Base-by-base conservation (phyloP, 2,888 invertebrate genomes). In the Melanotus villosus region DNA sequence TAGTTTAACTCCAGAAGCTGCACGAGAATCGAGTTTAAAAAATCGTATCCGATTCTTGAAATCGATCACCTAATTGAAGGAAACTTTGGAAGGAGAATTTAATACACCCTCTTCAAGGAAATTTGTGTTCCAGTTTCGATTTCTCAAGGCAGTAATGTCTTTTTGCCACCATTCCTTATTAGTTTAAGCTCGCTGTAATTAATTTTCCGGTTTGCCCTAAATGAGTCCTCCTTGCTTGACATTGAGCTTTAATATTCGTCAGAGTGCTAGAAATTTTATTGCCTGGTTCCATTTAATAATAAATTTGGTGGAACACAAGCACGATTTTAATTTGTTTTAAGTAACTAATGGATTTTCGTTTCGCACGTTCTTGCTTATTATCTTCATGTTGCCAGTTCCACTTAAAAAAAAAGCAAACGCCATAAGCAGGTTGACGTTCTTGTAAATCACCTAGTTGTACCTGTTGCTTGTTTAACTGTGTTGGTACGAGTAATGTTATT, bases 131-230 rank as follows among this genome's bases (percentile, higher is more conserved):
- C 47, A 47, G 5, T 47, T 26, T 47, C 19, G 21, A 21, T 21
- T 21, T 10, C 4, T 12, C 23, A 47, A 47, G 47, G 26, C 18
- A 47, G 19, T 47, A 47, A 47, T 26, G 23, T 47, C 23, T 26
- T 47, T 19, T 47, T 23, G 23, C 23, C 47, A 26, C 10, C 16
- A 18, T 41, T 41, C 47, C n/a, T 47, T 47, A 47, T 47, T 47
- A 47, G 47, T 47, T 47, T 47, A 47, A 45, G 47, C 47, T 47
- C 47, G 47, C 21, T 45, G 10, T 47, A 47, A 47, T 47, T 47
- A 47, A 47, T 47, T 47, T 47, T 26, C 47, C 47, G 2, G 23
- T 21, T 47, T n/a, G 21, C n/a, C 6, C 26, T 21, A 26, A 47
- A 47, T 12, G 26, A 47, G 12, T 6, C 12, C 47, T 45, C 21